Evolutionary conservation across 2,888 invertebrate genomes (phyloP).

Genomic region (Antheraea assamensis): DNA sequence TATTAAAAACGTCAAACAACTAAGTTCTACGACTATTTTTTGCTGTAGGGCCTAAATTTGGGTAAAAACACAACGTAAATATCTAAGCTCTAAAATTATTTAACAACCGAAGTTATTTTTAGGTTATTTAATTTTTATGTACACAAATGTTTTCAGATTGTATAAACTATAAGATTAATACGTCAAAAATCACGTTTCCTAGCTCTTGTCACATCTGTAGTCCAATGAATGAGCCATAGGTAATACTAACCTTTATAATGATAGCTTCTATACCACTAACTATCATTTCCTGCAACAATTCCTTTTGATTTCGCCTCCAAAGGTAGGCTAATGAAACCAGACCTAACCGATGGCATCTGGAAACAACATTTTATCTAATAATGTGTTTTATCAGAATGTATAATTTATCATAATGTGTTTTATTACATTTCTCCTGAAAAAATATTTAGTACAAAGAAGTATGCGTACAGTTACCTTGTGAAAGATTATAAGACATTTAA

Average conservation of each 20-base stretch:
- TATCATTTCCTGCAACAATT: constrained; percentile 98
- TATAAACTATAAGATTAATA: neutral
- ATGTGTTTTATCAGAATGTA: constrained; percentile 13
- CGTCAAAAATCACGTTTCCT: neutral
- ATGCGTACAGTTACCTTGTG: neutral
- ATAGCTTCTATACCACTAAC: constrained; percentile 95
- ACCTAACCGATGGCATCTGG: constrained; percentile 94
- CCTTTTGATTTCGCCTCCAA: constrained; percentile 97
- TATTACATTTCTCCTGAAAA: constrained; percentile 11
- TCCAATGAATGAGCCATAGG: neutral
- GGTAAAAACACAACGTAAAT: neutral
- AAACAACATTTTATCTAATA: constrained; percentile 32
- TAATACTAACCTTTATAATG: constrained; percentile 92
- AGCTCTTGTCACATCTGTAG: neutral
- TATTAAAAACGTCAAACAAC: too few species aligned
- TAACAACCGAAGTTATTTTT: neutral
- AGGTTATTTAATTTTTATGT: neutral
- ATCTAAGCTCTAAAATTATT: neutral
- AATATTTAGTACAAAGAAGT: neutral
- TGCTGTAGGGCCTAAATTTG: neutral
- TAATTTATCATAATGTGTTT: constrained; percentile 21
- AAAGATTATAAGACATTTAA: neutral
- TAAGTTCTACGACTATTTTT: neutral
- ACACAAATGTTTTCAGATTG: neutral
- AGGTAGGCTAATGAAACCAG: constrained; percentile 95